Base-by-base conservation (phyloP, 1,140 invertebrate genomes). In the Zaprionus davidi region DNA sequence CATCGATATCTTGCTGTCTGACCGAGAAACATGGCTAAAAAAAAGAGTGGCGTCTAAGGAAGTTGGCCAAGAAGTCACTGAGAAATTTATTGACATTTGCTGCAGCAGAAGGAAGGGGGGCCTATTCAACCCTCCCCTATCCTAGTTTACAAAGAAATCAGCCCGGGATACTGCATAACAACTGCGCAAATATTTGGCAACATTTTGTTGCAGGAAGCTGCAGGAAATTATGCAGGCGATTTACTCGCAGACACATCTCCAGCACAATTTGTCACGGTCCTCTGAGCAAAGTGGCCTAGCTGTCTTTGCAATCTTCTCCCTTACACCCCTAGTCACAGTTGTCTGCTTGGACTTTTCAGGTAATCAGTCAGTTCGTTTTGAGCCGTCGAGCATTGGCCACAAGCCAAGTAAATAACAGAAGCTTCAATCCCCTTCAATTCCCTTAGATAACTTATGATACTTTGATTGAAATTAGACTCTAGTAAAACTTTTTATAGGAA, bases 201-300 rank as follows among this genome's bases (percentile, higher is more conserved):
- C 72, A 80, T 82, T 76, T 57, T 76, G 49, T 44, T 64, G 63
- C 26, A 53, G 11, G 24, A 44, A 55, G 17, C 41, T 71, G 64
- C 9, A 38, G 17, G 49, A 82, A 86, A 86, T 86, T 86, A 86
- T 86, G 82, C 83, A 86, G 79, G 55, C 82, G 87, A 86, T 87
- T 87, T 82, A 69, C 58, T 38, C 51, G 41, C 56, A 66, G 41
- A 82, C 70, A 77, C 70, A 73, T 79, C 65, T 76, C 63, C 64
- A 57, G 74, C 60, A 72, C 82, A 86, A 87, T 86, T 87, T 80
- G 79, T 87, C 73, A 79, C 65, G 11, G 64, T 55, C 7, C 38
- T 22, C 26, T 44, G n/a, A n/a, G 20, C 36, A 70, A 20, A 51
- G 22, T 20, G 20, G 20, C 5, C 17, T 5, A 11, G 11, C 17